These are phyloP conservation scores for Myotis davidii DNA, from an alignment of 2,113 vertebrate species.

Conservation along the genomic window DNA sequence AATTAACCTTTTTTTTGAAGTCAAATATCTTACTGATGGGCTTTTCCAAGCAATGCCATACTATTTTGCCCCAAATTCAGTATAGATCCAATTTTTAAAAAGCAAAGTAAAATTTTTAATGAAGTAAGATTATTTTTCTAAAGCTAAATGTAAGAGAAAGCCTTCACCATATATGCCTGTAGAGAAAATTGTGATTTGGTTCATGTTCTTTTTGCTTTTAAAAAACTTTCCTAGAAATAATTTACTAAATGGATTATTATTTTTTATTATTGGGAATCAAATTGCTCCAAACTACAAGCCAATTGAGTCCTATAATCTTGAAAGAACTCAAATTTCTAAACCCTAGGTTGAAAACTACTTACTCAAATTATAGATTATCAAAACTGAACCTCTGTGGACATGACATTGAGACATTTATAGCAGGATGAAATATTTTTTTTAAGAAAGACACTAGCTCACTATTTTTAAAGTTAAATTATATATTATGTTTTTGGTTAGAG, in stretches of 20 bases:
- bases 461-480: not conserved
- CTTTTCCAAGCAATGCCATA: not conserved
- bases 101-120: not conserved
- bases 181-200: not conserved
- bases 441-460: not conserved
- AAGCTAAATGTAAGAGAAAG: not conserved
- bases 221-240: not conserved
- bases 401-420: not conserved
- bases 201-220: not conserved
- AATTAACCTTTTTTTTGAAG: slow-evolving; percentile 3
- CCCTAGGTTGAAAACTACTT: not conserved
- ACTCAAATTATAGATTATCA: not conserved
- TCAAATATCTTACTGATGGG: not conserved
- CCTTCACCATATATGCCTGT: not conserved
- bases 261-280: not conserved
- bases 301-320: not conserved
- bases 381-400: not conserved
- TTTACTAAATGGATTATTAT: not conserved
- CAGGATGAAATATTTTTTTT: not conserved
- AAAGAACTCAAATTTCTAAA: not conserved
- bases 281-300: not conserved
- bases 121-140: not conserved
- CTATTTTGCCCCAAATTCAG: not conserved
- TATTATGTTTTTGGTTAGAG: not conserved
- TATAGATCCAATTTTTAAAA: not conserved